Percentiles rank a stretch among this genome's conserved stretches.
Conservation (phyloP, 2,888 invertebrate species). For the Agonum fuliginosum region DNA sequence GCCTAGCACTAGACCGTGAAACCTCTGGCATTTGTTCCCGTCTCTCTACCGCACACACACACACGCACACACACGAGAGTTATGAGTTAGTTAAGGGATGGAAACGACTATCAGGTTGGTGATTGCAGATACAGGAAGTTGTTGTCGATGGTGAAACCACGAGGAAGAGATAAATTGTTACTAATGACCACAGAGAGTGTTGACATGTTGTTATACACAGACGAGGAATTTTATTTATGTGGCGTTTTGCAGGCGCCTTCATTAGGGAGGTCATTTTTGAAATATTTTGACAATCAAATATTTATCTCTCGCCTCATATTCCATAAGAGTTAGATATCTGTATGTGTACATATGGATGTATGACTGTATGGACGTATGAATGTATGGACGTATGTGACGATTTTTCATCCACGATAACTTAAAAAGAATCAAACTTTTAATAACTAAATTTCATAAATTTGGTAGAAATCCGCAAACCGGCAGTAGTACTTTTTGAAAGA, state of each 20-base stretch:
- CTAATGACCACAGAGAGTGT: neutral
- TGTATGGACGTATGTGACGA: no score
- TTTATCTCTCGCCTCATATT: no score
- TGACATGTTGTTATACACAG: neutral
- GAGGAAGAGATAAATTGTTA: neutral
- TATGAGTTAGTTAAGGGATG: neutral
- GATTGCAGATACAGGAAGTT: slow-evolving; percentile 6
- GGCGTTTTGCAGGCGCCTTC: neutral
- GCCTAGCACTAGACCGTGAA: neutral
- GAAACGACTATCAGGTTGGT: neutral
- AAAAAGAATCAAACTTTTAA: no score
- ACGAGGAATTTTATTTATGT: neutral
- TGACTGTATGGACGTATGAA: no score
- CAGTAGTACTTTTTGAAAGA: no score
- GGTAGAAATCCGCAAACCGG: no score
- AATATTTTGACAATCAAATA: no score
- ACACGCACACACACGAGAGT: neutral
- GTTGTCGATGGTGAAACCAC: neutral
- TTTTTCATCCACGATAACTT: no score
- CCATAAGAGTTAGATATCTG: no score
- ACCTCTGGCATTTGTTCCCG: neutral
- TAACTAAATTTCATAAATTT: no score
- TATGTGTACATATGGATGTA: no score
- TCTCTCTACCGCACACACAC: neutral
- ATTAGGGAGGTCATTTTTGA: no score